These are phyloP conservation scores for Chionis minor DNA, from an alignment of 2,113 vertebrate species.

Conservation along the genomic window DNA sequence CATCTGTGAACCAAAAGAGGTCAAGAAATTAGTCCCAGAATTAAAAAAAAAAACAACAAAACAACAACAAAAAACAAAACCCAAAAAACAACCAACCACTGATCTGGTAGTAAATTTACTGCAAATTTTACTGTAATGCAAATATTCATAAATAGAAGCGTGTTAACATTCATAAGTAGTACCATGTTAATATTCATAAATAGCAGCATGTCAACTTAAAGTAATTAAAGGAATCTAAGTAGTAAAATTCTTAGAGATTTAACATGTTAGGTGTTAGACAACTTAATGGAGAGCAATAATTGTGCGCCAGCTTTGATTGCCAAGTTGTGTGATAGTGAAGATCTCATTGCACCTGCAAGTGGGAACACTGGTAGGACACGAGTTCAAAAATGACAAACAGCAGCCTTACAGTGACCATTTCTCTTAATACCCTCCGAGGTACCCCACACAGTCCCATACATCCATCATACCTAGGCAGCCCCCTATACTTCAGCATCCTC, in stretches of 20 bases:
- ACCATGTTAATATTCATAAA: not conserved
- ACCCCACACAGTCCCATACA: not conserved
- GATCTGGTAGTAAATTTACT: not conserved
- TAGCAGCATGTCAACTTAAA: not conserved
- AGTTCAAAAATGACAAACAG: not conserved
- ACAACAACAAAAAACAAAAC: not conserved
- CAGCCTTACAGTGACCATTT: not conserved
- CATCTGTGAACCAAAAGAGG: not conserved
- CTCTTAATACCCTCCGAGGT: not conserved
- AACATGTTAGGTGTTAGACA: constrained; percentile 7
- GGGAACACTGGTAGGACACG: rapidly evolving
- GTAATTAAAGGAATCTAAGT: constrained; percentile 5
- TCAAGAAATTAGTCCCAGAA: not conserved
- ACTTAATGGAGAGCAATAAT: not conserved
- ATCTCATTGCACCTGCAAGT: not conserved
- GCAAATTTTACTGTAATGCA: not conserved
- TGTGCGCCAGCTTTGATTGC: not conserved
- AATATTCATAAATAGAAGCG: not conserved
- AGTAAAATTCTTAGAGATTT: not conserved
- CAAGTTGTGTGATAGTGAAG: not conserved
- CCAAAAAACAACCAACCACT: not conserved
- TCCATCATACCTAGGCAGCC: not conserved
- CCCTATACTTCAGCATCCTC: not conserved
- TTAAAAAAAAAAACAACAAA: not conserved
- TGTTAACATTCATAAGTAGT: not conserved